Evolutionary conservation across 2,797 vertebrate genomes (phyloP).

Genomic region (Mus minutoides): DNA sequence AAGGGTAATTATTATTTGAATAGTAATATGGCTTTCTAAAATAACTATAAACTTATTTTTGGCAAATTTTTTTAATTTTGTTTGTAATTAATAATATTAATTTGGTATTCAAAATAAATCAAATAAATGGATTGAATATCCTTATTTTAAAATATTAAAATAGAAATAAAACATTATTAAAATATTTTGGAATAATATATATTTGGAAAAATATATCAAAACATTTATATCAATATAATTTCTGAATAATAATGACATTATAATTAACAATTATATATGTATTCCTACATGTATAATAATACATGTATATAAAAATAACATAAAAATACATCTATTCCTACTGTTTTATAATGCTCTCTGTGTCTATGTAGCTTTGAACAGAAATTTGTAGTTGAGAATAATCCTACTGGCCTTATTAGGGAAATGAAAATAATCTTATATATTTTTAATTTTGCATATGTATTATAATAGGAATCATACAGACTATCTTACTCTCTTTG

Average conservation of each 20-base stretch:
- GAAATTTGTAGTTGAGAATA: background rate
- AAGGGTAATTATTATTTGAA: background rate
- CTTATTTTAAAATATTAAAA: conserved; percentile 21
- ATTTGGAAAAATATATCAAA: background rate
- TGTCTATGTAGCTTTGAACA: background rate
- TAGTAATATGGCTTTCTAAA: background rate
- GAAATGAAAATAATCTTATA: background rate
- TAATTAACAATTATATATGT: background rate
- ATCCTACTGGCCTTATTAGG: background rate
- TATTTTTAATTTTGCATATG: background rate
- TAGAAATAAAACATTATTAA: background rate
- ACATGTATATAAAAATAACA: no score
- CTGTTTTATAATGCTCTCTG: background rate
- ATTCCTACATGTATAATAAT: no score
- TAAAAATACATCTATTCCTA: background rate
- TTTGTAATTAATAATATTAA: background rate
- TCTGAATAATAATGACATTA: conserved; percentile 5
- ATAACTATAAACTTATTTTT: background rate
- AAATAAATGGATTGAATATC: background rate
- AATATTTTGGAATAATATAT: background rate
- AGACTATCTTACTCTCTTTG: background rate
- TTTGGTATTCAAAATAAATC: background rate
- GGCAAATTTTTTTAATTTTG: conserved; percentile 28
- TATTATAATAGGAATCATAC: background rate
- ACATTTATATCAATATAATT: background rate